Base-by-base conservation (phyloP, 1,140 invertebrate genomes). In the Nephila pilipes region DNA sequence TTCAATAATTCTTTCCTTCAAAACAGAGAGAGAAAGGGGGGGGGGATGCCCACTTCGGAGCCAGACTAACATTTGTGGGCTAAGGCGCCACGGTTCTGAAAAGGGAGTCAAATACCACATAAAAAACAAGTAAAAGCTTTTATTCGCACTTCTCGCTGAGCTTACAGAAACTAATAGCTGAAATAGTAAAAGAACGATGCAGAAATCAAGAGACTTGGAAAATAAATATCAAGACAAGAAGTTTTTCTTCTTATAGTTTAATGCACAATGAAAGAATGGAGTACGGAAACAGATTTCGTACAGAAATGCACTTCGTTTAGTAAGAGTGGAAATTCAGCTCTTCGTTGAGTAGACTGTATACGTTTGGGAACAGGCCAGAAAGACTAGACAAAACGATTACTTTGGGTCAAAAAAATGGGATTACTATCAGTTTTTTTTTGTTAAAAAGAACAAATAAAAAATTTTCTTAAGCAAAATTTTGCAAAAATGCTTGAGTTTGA, bases 101-200 rank as follows among this genome's bases (percentile, higher is more conserved):
- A 83, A 83, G 22, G 29, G 65, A 75, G 25, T 32, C 14, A 16
- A 83, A 83, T 57, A 57, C 80, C n/a, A 29, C 46, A 25, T 18
- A 55, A 54, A 83, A 46, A 46, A 69, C 25, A 25, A 83, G 54
- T 55, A 57, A 83, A 83, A 83, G 80, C 80, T 83, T 83, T 83
- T 83, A 83, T 83, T 83, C 79, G 46, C 79, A 81, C 79, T 81
- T 81, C 32, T 54, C 54, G 80, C 46, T 25, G 46, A 57, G 80
- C 54, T 18, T 55, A 69, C 65, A 83, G 80, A 83, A 83, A 83
- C 46, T 57, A 83, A 20, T 25, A 16, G n/a, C 12, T 16, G 54
- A n/a, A 57, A 83, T 46, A 83, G 36, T 83, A 54, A 75, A 75
- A 83, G 80, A 83, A 83, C 29, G 80, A 75, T 75, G 29, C 25